Base-by-base conservation (phyloP, 2,113 vertebrate genomes). In the Pavo muticus region DNA sequence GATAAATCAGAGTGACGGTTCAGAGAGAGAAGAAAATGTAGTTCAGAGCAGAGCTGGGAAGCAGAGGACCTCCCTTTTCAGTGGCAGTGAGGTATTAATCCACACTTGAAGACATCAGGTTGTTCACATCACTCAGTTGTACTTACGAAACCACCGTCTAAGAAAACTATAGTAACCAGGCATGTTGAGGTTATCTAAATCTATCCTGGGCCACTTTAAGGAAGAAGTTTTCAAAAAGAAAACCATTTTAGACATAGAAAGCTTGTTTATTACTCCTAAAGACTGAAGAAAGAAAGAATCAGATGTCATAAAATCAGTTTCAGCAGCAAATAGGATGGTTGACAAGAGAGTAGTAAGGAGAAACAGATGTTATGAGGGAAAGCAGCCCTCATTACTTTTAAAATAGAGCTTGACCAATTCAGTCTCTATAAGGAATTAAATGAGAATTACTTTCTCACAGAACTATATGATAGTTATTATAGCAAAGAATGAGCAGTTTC, bases 181-280 rank as follows among this genome's bases (percentile, higher is more conserved):
- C 15, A 19, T 13, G 44, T 1, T 5, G 50, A n/a, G 0, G 1
- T 6, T 47, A 29, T 11, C 24, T 75, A 37, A 24, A 75, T 30
- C 57, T 75, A 70, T 44, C 11, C 29, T 52, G 8, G 35, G 32
- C 3, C 39, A 54, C 70, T 76, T 35, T 25, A 59, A 35, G 37
- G 18, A 47, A 45, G 14, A 70, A 45, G 59, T 65, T 59, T 65
- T 6, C 52, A 29, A 64, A 29, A 19, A 75, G 4, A 47, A 52
- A 85, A 70, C 1, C 5, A 14, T 50, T 73, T 68, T 59, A 35
- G 4, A 63, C 15, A 32, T 30, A 79, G 14, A 35, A 69, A 69
- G 79, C 6, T 9, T 39, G 8, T 20, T 57, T 25, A 80, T 27
- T 47, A 25, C 37, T 54, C 21, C 35, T 71, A 19, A 54, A 42